Conservation (phyloP, 2,797 vertebrate genomes). For the Phyllotis vaccarum region DNA sequence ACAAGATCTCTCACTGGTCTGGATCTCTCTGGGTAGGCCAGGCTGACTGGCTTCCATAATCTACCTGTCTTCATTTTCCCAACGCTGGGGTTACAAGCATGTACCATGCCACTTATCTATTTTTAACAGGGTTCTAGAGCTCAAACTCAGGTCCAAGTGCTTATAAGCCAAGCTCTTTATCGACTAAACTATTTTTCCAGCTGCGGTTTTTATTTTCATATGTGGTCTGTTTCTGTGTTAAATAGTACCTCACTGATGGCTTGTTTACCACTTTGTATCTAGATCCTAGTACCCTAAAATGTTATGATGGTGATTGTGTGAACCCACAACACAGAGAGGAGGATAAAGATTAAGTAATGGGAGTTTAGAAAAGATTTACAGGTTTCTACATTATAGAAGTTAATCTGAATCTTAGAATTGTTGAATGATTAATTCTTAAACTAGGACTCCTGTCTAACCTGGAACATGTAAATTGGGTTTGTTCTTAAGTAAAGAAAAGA, state of each 20-base stretch:
- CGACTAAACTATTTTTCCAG: not conserved
- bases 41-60: not conserved
- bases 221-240: conserved; percentile 34
- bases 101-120: not conserved
- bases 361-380: conserved; percentile 55
- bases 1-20: not conserved
- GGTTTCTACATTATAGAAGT: conserved; percentile 1
- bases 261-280: conserved; percentile 49
- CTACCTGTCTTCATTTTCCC: not conserved
- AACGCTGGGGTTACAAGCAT: not conserved
- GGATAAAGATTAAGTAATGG: conserved; percentile 47
- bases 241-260: not conserved
- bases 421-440: conserved; percentile 55
- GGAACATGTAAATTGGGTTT: conserved; percentile 13
- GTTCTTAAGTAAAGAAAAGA: conserved; percentile 45
- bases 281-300: conserved; percentile 36
- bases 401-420: conserved; percentile 60
- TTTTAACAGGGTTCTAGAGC: not conserved
- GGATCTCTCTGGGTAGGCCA: not conserved
- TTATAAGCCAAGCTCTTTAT: not conserved
- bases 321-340: conserved; percentile 51
- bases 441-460: conserved; percentile 38
- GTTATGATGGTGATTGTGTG: not conserved
- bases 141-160: not conserved
- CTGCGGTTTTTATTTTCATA: conserved; percentile 30